phyloP scores from a whole-genome alignment of 2,888 invertebrate genomes.

The Euclidia mi region DNA sequence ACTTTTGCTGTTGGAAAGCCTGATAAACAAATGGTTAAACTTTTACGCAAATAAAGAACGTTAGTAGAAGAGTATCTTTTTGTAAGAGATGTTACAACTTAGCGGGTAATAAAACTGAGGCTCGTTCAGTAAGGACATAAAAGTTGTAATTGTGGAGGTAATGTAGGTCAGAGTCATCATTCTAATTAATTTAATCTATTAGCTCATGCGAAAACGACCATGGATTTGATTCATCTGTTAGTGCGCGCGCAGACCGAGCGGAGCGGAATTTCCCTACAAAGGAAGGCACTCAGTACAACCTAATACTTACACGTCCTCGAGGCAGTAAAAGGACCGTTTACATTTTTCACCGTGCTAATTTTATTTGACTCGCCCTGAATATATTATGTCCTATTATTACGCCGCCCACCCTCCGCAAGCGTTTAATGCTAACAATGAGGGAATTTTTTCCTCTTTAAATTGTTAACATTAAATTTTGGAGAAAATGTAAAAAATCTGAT shows the following conservation, averaged over 20 bases:
- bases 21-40: slow-evolving; percentile 66
- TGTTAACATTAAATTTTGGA: slow-evolving; percentile 83
- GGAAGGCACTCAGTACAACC: slow-evolving; percentile 65
- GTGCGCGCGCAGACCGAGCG: slow-evolving; percentile 24
- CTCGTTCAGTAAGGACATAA: slow-evolving; percentile 15
- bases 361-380: slow-evolving; percentile 89
- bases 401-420: slow-evolving; percentile 76
- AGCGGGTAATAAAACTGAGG: slow-evolving; percentile 36
- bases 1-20: slow-evolving; percentile 55
- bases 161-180: slow-evolving; percentile 5
- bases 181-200: slow-evolving; percentile 29
- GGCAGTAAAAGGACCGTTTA: slow-evolving; percentile 86
- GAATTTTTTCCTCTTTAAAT: slow-evolving; percentile 81
- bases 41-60: slow-evolving; percentile 62
- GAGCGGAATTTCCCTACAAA: slow-evolving; percentile 63
- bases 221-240: slow-evolving; percentile 33
- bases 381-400: slow-evolving; percentile 89
- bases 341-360: slow-evolving; percentile 90
- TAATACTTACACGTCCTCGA: slow-evolving; percentile 86
- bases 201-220: slow-evolving; percentile 32
- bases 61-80: slow-evolving; percentile 56
- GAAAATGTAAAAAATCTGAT: slow-evolving; percentile 81
- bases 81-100: slow-evolving; percentile 35
- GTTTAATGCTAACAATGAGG: slow-evolving; percentile 85
- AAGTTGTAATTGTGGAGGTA: slow-evolving; percentile 19